Percentiles rank a stretch among this genome's conserved stretches.
These are phyloP conservation scores for Cryptoleucopteryx plumbea DNA, from an alignment of 2,113 vertebrate species.

Conservation along the genomic window DNA sequence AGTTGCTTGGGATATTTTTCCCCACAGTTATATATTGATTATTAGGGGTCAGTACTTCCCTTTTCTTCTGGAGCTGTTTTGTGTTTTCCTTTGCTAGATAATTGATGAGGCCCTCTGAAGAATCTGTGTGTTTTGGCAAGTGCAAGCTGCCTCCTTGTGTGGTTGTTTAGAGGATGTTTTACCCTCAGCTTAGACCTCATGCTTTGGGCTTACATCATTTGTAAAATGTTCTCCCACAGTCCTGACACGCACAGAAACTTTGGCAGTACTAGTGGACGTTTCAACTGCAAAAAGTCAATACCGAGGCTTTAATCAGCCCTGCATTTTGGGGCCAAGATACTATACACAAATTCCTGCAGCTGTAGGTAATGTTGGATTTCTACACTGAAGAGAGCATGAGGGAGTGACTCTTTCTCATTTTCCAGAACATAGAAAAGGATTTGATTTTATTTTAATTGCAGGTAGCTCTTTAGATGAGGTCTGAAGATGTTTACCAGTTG, in stretches of 20 bases:
- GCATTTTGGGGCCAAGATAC: background rate
- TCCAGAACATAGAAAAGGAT: background rate
- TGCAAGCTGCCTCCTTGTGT: background rate
- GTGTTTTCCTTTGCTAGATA: background rate
- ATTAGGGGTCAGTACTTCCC: background rate
- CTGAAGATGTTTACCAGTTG: background rate
- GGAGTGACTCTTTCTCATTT: background rate
- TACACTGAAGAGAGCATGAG: background rate
- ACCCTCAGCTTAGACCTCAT: background rate
- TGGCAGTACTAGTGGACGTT: background rate
- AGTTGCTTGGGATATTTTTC: background rate
- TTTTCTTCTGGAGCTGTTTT: background rate
- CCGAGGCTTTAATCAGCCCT: background rate
- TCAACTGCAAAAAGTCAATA: background rate
- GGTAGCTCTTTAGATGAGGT: background rate
- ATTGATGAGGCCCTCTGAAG: background rate
- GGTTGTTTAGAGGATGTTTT: background rate
- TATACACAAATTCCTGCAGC: background rate
- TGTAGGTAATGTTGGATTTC: background rate
- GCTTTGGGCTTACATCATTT: background rate
- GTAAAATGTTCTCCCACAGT: background rate
- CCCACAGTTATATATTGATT: background rate
- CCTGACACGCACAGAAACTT: background rate
- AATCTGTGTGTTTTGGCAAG: constrained; percentile 13
- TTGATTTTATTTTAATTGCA: background rate